Evolutionary conservation across 2,797 vertebrate species (phyloP).

Genomic region (Cirrhinus molitorella): DNA sequence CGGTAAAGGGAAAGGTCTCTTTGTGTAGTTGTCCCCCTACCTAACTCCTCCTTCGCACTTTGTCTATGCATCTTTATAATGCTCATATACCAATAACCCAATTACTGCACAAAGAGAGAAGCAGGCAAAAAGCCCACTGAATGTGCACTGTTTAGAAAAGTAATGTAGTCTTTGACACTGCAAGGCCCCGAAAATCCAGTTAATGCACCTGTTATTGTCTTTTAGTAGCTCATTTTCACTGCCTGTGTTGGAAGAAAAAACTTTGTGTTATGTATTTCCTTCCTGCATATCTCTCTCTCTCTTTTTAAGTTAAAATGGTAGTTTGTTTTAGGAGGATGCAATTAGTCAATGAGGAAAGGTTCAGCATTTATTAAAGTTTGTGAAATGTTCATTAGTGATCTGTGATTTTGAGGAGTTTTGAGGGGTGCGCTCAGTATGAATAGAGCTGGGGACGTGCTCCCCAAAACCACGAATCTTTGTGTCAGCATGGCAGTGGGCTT

Average conservation of each 20-base stretch:
- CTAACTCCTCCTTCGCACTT: conserved; percentile 53
- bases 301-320: no score
- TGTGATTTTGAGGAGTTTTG: conserved; percentile 22
- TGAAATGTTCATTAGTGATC: conserved; percentile 16
- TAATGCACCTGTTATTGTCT: conserved; percentile 38
- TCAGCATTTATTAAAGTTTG: conserved; percentile 1
- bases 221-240: conserved; percentile 4
- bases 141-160: conserved; percentile 45
- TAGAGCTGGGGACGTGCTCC: conserved; percentile 25
- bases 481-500: conserved; percentile 52
- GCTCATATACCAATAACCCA: conserved; percentile 60
- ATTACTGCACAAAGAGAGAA: conserved; percentile 60
- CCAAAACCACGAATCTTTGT: conserved; percentile 48
- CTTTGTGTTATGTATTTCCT: neutral
- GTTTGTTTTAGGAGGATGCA: neutral
- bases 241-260: neutral
- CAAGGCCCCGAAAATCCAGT: neutral
- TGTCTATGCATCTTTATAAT: conserved; percentile 58
- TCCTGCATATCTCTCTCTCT: neutral
- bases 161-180: conserved; percentile 36
- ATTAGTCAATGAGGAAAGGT: neutral
- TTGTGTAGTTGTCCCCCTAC: conserved; percentile 58
- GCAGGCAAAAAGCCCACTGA: conserved; percentile 46
- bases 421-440: conserved; percentile 40
- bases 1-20: conserved; percentile 58